Evolutionary conservation across 2,888 invertebrate species (phyloP).

Genomic region (Ganaspis brasiliensis): DNA sequence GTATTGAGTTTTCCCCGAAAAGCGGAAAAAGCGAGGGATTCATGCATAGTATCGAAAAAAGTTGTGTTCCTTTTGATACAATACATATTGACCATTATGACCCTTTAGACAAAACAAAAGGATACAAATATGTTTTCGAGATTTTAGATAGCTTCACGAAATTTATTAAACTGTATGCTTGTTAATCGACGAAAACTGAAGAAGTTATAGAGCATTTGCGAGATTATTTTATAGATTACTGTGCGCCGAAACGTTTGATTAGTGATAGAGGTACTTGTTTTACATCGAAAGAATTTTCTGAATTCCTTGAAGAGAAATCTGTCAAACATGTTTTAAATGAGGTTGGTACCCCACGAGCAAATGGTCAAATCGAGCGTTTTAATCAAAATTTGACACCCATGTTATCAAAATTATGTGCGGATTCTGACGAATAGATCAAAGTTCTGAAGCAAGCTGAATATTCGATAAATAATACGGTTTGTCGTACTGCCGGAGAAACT

Average conservation of each 20-base stretch:
- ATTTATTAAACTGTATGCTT: conserved; percentile 61
- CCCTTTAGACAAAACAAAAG: not conserved
- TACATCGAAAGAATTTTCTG: conserved; percentile 65
- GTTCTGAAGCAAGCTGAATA: conserved; percentile 60
- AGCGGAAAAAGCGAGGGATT: not conserved
- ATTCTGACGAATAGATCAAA: conserved; percentile 60
- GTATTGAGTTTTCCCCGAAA: not conserved
- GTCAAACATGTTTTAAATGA: conserved; percentile 65
- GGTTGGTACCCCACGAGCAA: conserved; percentile 66
- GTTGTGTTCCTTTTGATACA: conserved; percentile 17
- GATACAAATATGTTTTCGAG: conserved; percentile 56
- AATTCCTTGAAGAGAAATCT: conserved; percentile 57
- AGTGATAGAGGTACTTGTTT: conserved; percentile 68
- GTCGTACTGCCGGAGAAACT: conserved; percentile 64
- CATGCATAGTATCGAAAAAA: conserved; percentile 14
- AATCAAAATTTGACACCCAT: conserved; percentile 63
- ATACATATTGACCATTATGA: conserved; percentile 45
- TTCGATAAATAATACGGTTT: conserved; percentile 65
- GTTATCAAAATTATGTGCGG: conserved; percentile 57
- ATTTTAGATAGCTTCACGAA: conserved; percentile 52
- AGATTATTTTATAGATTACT: conserved; percentile 58
- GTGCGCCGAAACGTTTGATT: conserved; percentile 60
- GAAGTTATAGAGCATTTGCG: conserved; percentile 60
- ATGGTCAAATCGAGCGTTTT: conserved; percentile 68
- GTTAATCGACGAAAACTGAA: conserved; percentile 55